Evolutionary conservation across 1,140 invertebrate genomes (phyloP).

Genomic region (Steinernema khuongi): DNA sequence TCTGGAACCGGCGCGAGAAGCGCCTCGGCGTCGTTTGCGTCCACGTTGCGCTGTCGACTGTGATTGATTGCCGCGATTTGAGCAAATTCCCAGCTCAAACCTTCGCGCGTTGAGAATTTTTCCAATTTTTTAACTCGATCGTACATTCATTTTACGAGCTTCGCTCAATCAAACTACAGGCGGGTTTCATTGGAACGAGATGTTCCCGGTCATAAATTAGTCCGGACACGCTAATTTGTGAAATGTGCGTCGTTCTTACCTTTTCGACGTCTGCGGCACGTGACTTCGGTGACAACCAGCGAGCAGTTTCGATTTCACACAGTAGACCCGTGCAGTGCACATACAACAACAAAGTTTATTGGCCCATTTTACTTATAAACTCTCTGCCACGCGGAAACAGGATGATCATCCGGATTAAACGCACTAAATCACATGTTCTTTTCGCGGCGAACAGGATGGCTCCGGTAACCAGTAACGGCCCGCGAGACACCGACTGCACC

Average conservation of each 20-base stretch:
- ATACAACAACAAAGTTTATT: constrained; percentile 12
- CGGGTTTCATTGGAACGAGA: too few species aligned
- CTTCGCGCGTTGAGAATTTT: constrained; percentile 2
- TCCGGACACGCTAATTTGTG: too few species aligned
- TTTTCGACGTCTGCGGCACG: too few species aligned
- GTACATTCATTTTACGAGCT: too few species aligned
- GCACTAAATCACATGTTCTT: not conserved
- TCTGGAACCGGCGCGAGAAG: not conserved
- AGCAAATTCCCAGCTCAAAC: not conserved
- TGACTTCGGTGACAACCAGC: not conserved
- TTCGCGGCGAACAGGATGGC: not conserved
- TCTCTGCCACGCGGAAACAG: not conserved
- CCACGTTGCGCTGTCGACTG: constrained; percentile 5
- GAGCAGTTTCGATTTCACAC: not conserved
- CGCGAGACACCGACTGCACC: not conserved
- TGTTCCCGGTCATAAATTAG: too few species aligned
- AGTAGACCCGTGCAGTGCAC: not conserved
- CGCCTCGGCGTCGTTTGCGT: not conserved
- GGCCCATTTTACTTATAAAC: not conserved
- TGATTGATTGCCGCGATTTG: not conserved
- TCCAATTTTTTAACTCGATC: not conserved
- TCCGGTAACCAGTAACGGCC: not conserved
- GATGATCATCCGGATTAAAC: not conserved
- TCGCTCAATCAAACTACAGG: too few species aligned
- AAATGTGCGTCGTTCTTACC: too few species aligned